Base-by-base conservation (phyloP, 2,113 vertebrate species). In the Thalassarche chlororhynchos region DNA sequence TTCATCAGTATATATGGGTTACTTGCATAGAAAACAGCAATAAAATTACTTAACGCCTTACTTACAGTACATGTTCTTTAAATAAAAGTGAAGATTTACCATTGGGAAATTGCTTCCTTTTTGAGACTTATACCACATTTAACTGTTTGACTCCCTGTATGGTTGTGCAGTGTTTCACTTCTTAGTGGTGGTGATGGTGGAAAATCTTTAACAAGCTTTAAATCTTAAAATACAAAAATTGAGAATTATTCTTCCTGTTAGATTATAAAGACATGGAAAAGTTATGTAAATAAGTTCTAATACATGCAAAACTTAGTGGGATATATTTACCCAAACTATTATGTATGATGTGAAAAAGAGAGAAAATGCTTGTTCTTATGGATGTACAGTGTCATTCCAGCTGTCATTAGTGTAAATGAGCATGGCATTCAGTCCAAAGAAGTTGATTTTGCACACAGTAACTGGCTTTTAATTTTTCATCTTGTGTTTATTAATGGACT, bases 51-150 rank as follows among this genome's bases (percentile, higher is more conserved):
- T 69, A 82, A 69, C 4, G 1, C 44, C 49, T 82, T 40, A 17
- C 70, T 64, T 62, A 40, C 32, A 82, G 54, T 44, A 69, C 79
- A 68, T 28, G 15, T 60, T 77, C 79, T 88, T 72, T 72, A 96
- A 91, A 91, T 74, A 65, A 69, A 89, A 51, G 46, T 55, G 46
- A 93, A 91, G 70, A 44, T 81, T 64, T 93, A 32, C 54, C 25
- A 40, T 32, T 72, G 54, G 75, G 40, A 77, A 69, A 78, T 69
- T 15, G n/a, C 5, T 89, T 96, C 54, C 28, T 65, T 85, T 72
- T 85, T 49, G 49, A 85, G 49, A 44, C 26, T 54, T 2, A 1
- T 62, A 34, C 28, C 52, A 24, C 34, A 6, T 54, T 61, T 60
- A 91, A 74, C 76, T 87, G 61, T 64, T 74, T 74, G 31, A 54